Percentiles rank a stretch among this genome's conserved stretches.
Evolutionary conservation across 2,888 invertebrate species (phyloP).

Genomic region (Ariolimax columbianus): DNA sequence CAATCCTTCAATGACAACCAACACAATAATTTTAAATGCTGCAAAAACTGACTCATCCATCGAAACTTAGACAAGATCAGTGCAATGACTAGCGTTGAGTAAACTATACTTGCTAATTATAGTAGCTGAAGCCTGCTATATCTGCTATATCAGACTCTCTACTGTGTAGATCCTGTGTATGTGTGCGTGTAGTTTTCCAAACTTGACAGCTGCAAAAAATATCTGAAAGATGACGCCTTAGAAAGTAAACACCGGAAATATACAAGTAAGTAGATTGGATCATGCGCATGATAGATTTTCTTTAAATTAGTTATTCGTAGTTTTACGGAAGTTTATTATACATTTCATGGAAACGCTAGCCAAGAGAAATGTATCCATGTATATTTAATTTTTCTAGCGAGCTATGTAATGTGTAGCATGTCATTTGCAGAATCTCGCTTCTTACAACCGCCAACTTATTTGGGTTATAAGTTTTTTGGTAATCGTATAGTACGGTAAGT

Average conservation of each 20-base stretch:
- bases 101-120: constrained; percentile 6
- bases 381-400: too few species aligned
- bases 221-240: background rate
- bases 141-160: background rate
- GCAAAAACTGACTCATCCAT: background rate
- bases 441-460: too few species aligned
- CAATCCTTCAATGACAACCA: too few species aligned
- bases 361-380: too few species aligned
- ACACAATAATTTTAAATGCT: too few species aligned
- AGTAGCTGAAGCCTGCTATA: background rate
- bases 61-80: background rate
- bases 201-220: background rate
- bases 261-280: background rate
- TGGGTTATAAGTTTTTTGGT: too few species aligned
- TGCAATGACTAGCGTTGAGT: background rate
- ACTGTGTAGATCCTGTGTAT: background rate
- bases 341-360: too few species aligned
- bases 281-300: constrained; percentile 33
- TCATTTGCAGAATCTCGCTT: too few species aligned
- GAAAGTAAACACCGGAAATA: constrained; percentile 49
- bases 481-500: too few species aligned
- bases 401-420: too few species aligned
- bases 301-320: background rate
- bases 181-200: background rate
- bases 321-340: background rate